phyloP scores from a whole-genome alignment of 2,797 vertebrate species.

The Coluber constrictor region DNA sequence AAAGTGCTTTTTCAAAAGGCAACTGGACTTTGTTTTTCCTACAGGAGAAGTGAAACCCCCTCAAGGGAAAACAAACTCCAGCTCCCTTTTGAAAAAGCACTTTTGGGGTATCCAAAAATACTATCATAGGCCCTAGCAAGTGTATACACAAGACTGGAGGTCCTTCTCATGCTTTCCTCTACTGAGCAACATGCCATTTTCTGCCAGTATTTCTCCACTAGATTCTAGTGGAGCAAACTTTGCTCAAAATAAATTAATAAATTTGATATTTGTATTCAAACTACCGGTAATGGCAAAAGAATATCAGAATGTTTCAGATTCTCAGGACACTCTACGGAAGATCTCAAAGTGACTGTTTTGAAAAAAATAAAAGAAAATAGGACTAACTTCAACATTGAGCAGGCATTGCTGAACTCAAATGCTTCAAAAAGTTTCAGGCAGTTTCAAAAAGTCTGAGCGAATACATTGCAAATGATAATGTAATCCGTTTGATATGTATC shows the following conservation, averaged over 20 bases:
- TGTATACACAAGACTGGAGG: neutral
- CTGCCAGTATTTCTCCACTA: neutral
- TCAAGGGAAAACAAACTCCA: no score
- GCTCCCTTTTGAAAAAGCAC: no score
- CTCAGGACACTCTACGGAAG: neutral
- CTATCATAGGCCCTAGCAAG: neutral
- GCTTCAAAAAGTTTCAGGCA: neutral
- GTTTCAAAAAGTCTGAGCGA: neutral
- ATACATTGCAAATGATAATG: neutral
- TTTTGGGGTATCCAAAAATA: neutral
- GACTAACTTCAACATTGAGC: neutral
- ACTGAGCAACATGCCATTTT: neutral
- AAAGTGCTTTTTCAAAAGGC: no score
- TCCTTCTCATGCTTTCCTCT: neutral
- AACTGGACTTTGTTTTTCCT: no score
- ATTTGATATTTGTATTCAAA: neutral
- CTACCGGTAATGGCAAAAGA: neutral
- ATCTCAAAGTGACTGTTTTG: neutral
- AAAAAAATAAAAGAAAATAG: neutral
- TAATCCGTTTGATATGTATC: neutral
- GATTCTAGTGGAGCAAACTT: neutral
- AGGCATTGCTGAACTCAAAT: neutral
- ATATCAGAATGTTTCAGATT: neutral
- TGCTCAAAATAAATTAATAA: neutral
- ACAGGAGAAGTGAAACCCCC: no score